These are phyloP conservation scores for Rallus limicola DNA, from an alignment of 2,113 vertebrate species.

Conservation along the genomic window DNA sequence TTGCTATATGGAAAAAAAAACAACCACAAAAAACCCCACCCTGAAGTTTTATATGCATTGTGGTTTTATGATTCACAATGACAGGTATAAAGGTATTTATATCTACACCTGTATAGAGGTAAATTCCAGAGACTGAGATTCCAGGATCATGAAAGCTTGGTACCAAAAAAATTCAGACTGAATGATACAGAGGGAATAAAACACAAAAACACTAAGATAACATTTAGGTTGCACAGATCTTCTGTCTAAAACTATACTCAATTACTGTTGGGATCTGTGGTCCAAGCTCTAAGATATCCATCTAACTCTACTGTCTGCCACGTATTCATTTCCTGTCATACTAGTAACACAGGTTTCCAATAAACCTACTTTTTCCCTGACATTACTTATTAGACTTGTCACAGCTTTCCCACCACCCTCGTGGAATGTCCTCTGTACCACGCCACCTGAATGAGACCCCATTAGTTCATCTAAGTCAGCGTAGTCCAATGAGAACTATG, in stretches of 20 bases:
- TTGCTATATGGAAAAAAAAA: background rate
- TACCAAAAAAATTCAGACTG: background rate
- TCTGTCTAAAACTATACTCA: background rate
- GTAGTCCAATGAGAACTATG: background rate
- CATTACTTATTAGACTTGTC: background rate
- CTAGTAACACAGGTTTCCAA: background rate
- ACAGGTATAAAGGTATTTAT: background rate
- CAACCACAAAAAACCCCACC: no score
- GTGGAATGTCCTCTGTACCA: background rate
- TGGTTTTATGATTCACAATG: background rate
- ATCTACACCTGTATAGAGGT: background rate
- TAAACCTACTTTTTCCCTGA: background rate
- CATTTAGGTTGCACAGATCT: background rate
- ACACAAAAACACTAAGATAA: background rate
- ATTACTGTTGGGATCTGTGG: background rate
- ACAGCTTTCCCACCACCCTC: background rate
- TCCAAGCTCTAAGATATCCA: background rate
- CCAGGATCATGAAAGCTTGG: background rate
- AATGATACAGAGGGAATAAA: background rate
- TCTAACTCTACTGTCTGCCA: background rate
- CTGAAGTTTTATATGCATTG: background rate
- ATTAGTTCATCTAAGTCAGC: background rate
- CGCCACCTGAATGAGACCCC: background rate
- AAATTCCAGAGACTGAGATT: background rate
- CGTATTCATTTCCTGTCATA: background rate